Evolutionary conservation across 2,113 vertebrate species (phyloP).

Genomic region (Sinocyclocheilus grahami): DNA sequence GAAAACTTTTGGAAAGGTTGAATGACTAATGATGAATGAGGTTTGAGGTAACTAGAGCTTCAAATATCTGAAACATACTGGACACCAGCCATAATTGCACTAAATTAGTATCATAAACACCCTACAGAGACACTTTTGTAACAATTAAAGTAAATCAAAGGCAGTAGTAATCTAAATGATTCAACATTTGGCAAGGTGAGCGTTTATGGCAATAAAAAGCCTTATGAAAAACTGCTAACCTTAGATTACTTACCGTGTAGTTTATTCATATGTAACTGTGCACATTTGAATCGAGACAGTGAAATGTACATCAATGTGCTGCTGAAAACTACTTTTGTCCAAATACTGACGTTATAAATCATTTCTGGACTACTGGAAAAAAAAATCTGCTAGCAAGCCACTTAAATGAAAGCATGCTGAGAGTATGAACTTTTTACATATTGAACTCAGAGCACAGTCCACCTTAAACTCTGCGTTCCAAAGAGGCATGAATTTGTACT

Average conservation of each 20-base stretch:
- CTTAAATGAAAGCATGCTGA: background rate
- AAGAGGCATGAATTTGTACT: slow-evolving; percentile 1
- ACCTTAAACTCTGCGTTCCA: background rate
- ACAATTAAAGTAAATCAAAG: background rate
- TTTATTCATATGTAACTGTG: background rate
- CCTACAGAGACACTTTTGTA: background rate
- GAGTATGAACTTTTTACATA: background rate
- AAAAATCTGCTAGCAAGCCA: slow-evolving; percentile 10
- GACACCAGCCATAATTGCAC: background rate
- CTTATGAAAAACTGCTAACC: background rate
- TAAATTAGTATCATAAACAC: background rate
- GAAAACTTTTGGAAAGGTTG: background rate
- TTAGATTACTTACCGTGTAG: background rate
- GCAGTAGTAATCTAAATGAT: background rate
- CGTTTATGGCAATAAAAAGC: slow-evolving; percentile 13
- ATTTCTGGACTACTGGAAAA: background rate
- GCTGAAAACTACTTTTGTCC: background rate
- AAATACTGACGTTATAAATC: slow-evolving; percentile 20
- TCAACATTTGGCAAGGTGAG: slow-evolving; percentile 4
- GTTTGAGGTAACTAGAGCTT: background rate
- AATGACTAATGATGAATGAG: background rate
- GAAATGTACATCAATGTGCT: background rate
- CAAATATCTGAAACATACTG: background rate
- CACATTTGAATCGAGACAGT: background rate
- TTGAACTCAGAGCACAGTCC: background rate